A percentile compares a stretch with the other conserved stretches of the same genome.
phyloP scores from a whole-genome alignment of 2,888 invertebrate species.

The Mythimna pallens region DNA sequence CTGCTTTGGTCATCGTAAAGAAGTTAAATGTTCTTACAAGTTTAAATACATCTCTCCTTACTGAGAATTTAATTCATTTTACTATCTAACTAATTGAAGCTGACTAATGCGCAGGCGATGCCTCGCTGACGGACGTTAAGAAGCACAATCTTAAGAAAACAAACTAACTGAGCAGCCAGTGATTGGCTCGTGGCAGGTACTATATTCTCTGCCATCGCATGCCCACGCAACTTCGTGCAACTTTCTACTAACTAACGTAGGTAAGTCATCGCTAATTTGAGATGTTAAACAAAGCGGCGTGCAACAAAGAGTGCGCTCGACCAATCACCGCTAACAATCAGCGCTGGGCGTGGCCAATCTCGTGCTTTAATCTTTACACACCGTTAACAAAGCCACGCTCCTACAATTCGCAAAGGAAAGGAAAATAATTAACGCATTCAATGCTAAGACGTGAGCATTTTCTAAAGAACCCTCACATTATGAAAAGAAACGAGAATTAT shows the following conservation, averaged over 20 bases:
- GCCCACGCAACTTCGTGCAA: slow-evolving; percentile 60
- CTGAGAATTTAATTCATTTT: slow-evolving; percentile 8
- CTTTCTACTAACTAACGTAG: slow-evolving; percentile 63
- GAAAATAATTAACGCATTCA: slow-evolving; percentile 84
- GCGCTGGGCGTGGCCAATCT: slow-evolving; percentile 83
- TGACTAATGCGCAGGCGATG: slow-evolving; percentile 43
- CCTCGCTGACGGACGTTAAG: slow-evolving; percentile 30
- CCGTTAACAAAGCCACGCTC: slow-evolving; percentile 81
- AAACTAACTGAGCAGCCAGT: slow-evolving; percentile 44
- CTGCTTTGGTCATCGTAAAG: slow-evolving; percentile 9
- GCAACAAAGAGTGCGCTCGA: slow-evolving; percentile 81
- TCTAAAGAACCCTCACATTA: slow-evolving; percentile 64
- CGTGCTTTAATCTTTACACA: slow-evolving; percentile 79
- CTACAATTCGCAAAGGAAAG: slow-evolving; percentile 81
- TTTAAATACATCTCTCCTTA: slow-evolving; percentile 35
- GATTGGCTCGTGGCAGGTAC: slow-evolving; percentile 57
- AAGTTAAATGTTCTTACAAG: slow-evolving; percentile 19
- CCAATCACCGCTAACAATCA: slow-evolving; percentile 83
- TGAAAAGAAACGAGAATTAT: slow-evolving; percentile 66
- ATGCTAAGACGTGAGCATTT: slow-evolving; percentile 65
- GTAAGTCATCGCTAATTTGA: slow-evolving; percentile 79
- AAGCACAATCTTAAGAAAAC: slow-evolving; percentile 36
- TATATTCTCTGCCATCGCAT: slow-evolving; percentile 32
- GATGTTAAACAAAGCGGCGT: slow-evolving; percentile 82
- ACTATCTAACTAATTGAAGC: slow-evolving; percentile 27